Evolutionary conservation across 2,888 invertebrate genomes (phyloP).

Genomic region (Drosophila colorata): DNA sequence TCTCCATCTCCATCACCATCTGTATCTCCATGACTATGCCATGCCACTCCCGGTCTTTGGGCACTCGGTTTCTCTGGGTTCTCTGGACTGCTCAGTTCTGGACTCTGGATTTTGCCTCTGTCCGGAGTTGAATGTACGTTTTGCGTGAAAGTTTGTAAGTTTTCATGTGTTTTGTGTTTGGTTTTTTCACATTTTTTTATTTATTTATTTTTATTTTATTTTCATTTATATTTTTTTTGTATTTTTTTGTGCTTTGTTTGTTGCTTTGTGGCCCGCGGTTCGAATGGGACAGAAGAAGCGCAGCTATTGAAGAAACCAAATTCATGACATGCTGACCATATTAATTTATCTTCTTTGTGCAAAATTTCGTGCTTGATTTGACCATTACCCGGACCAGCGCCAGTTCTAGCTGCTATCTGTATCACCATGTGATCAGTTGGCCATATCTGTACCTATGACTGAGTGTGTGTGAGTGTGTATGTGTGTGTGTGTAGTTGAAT

Average conservation of each 20-base stretch:
- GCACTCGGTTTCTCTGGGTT: conserved; percentile 8
- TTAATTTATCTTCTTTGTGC: conserved; percentile 81
- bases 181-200: conserved; percentile 7
- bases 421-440: conserved; percentile 62
- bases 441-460: conserved; percentile 38
- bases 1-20: conserved; percentile 40
- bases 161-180: conserved; percentile 29
- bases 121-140: conserved; percentile 75
- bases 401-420: conserved; percentile 43
- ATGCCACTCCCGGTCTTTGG: conserved; percentile 34
- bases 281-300: conserved; percentile 10
- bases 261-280: conserved; percentile 54
- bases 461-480: conserved; percentile 14
- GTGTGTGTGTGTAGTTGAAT: conserved; percentile 58
- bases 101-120: conserved; percentile 46
- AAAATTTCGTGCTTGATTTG: conserved; percentile 79
- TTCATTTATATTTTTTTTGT: conserved; percentile 11
- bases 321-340: conserved; percentile 82
- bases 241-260: conserved; percentile 55
- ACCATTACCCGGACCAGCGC: conserved; percentile 58
- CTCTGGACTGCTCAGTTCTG: conserved; percentile 28
- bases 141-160: conserved; percentile 79
- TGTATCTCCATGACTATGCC: conserved; percentile 23
- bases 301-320: conserved; percentile 65
- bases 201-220: conserved; percentile 6